Conservation (phyloP, 2,797 vertebrate species). For the Glossophaga mutica region DNA sequence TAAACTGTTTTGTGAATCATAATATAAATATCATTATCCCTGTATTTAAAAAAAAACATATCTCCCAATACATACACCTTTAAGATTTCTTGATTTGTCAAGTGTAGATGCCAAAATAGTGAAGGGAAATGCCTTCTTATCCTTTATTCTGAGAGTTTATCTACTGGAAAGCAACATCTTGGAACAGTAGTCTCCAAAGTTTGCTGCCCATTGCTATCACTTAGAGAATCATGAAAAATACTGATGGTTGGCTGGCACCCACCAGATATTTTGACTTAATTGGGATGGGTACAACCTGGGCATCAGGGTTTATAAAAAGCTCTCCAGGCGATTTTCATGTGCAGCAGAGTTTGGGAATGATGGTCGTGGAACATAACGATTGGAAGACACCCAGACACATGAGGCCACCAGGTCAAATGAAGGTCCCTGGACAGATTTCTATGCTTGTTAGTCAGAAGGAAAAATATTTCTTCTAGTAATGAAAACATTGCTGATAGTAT, state of each 20-base stretch:
- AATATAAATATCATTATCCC: not conserved
- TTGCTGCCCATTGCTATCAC: not conserved
- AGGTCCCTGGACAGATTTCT: slow-evolving; percentile 42
- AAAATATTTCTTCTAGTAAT: slow-evolving; percentile 42
- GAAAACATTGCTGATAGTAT: slow-evolving; percentile 49
- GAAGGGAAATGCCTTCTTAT: not conserved
- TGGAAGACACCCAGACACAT: slow-evolving; percentile 41
- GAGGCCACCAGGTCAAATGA: slow-evolving; percentile 56
- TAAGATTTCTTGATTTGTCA: slow-evolving; percentile 33
- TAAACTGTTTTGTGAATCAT: not conserved
- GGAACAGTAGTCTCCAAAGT: not conserved
- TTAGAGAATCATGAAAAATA: not conserved
- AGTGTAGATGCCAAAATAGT: not conserved
- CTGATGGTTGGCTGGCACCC: not conserved
- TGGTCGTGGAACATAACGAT: not conserved
- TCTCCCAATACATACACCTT: not conserved
- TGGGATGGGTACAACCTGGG: not conserved
- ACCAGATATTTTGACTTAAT: slow-evolving; percentile 10
- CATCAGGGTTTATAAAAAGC: not conserved
- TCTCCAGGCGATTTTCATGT: not conserved
- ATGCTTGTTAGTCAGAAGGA: slow-evolving; percentile 19
- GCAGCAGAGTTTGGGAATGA: not conserved
- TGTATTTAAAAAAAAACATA: slow-evolving; percentile 18
- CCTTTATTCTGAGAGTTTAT: not conserved
- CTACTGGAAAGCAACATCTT: not conserved